Evolutionary conservation across 2,113 vertebrate genomes (phyloP), one percentile per base, ranked within the genome.

Genomic region (Plotosus lineatus): DNA sequence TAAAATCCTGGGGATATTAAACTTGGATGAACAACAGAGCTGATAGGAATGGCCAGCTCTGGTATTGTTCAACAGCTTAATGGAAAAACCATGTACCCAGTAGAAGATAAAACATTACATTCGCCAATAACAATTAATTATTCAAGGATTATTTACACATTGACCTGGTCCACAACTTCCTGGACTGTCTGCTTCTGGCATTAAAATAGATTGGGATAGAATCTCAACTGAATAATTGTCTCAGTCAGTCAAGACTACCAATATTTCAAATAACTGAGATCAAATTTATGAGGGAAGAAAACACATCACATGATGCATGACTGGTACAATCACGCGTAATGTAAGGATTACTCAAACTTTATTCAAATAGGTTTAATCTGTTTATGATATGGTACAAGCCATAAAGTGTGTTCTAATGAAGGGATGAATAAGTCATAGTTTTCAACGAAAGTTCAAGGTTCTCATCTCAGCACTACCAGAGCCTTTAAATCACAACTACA

Each of bases 1-100:
- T 84, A 85, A 85, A 82, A 87, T 87, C 85, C 82, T 50, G 82
- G 77, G 84, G 82, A 80, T 85, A 82, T 79, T 82, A 84, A 78
- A 81, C 82, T 80, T 86, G 83, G 85, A 85, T 17, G 48, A 65
- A 82, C 68, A 78, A 77, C 74, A 85, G 77, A 72, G 58, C 50
- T 55, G 61, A 77, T 42, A 56, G 50, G 38, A 63, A 81, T 3
- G 79, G 68, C 33, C 36, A 26, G 58, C 73, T 82, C 83, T 82
- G 81, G 78, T 77, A 79, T 81, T 85, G 83, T 83, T 83, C 81
- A 82, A 31, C 44, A 31, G 38, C 53, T 79, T 86, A 88, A 88
- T 80, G 80, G 46, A 71, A 83, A 86, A 85, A 86, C 46, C 83
- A 85, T 83, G 81, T 75, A 55, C 28, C 33, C 28, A 76, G 74